These are phyloP conservation scores for Heteromyza rotundicornis DNA, from an alignment of 2,888 invertebrate genomes.

Conservation along the genomic window DNA sequence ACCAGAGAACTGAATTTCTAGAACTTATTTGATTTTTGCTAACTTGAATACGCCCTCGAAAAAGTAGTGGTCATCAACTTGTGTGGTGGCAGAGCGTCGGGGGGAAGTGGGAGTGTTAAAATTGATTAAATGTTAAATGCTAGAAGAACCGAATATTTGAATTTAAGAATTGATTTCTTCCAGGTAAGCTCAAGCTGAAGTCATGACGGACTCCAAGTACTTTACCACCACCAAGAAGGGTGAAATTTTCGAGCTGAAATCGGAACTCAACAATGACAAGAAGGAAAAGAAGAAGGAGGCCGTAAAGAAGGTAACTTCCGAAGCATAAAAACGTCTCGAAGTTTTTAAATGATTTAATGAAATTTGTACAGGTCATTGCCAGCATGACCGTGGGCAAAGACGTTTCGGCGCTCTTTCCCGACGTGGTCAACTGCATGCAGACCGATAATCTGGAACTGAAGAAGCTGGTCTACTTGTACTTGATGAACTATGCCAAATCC, in stretches of 20 bases:
- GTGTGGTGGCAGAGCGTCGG: no score
- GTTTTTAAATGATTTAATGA: background rate
- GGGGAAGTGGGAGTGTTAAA: no score
- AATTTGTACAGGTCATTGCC: conserved; percentile 96
- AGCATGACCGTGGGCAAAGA: conserved; percentile 99
- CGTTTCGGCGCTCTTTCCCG: conserved; percentile 97
- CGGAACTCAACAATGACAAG: conserved; percentile 98
- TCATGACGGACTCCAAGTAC: conserved; percentile 99
- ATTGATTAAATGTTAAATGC: no score
- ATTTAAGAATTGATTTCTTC: no score
- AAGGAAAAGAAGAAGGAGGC: conserved; percentile 99
- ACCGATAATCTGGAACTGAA: conserved; percentile 99
- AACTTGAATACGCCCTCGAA: no score
- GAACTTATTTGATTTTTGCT: no score
- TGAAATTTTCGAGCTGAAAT: conserved; percentile 98
- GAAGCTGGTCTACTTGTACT: conserved; percentile 96
- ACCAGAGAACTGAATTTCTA: no score
- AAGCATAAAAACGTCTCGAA: conserved; percentile 33
- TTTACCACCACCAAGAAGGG: conserved; percentile 99
- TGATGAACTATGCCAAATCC: conserved; percentile 99
- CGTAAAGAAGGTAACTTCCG: conserved; percentile 98
- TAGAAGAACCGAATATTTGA: no score
- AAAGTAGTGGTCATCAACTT: no score
- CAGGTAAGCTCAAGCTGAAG: background rate
- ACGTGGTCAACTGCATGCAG: conserved; percentile 99